Base-by-base conservation (phyloP, 2,113 vertebrate species). In the Vicugna pacos region DNA sequence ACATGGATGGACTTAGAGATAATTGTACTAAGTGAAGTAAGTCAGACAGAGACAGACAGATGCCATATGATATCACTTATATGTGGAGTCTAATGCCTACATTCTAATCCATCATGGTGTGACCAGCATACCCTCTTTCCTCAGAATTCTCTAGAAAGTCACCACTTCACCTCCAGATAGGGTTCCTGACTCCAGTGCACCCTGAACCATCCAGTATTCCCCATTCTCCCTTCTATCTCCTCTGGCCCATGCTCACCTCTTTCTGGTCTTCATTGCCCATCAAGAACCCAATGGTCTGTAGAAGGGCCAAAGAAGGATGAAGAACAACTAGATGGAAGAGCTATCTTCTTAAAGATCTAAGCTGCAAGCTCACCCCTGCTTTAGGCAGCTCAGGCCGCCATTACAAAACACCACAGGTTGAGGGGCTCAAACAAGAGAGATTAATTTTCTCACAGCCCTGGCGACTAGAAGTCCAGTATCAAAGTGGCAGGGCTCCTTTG, bases 161-260 rank as follows among this genome's bases (percentile, higher is more conserved):
- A 15, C 77, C 4, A 38, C 46, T 28, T 62, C 24, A 0, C 65
- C 15, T 30, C 42, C 16, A 35, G 56, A 38, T 2, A 6, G 38
- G 32, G 11, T 2, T 20, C 58, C 79, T 62, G 30, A 20, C 11
- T 26, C 20, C 58, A 48, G 38, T 1, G 8, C 0, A 3, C 24
- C 8, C 10, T 10, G 6, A 2, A 46, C 22, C 22, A 15, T 3
- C 38, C 9, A 0, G 5, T 1, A 2, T 16, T 5, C 32, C 70
- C 24, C 50, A 5, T 1, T 0, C 30, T 16, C 28, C 7, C 10
- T 19, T 30, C 56, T 42, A 28, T 22, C 14, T 10, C 35, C 75
- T 64, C 48, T 3, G 35, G 8, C 20, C 46, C 28, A 7, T 1
- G 14, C 10, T 17, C 17, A n/a, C 13, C 20, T 14, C 77, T 28